Conservation (phyloP, 2,888 invertebrate species). For the Spodoptera picta region DNA sequence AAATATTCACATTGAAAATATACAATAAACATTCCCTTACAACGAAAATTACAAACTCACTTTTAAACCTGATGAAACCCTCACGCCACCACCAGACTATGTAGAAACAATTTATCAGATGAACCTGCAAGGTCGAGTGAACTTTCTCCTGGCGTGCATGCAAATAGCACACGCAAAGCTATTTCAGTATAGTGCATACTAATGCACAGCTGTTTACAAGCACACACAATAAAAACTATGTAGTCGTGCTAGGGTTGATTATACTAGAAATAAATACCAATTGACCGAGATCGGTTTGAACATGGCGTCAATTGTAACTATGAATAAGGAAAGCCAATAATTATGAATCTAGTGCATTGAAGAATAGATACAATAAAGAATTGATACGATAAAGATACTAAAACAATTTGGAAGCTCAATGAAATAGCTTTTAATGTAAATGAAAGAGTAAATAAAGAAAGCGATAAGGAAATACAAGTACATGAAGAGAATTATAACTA, state of each 20-base stretch:
- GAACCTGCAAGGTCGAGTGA: conserved; percentile 67
- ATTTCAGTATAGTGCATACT: conserved; percentile 55
- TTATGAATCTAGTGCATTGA: not conserved
- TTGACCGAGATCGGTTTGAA: conserved; percentile 6
- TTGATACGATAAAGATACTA: not conserved
- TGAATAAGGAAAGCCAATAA: not conserved
- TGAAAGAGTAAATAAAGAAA: not conserved
- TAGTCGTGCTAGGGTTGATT: conserved; percentile 22
- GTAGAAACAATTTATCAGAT: conserved; percentile 49
- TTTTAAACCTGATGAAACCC: conserved; percentile 24
- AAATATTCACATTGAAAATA: not conserved
- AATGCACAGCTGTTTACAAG: conserved; percentile 55
- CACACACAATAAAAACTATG: conserved; percentile 23
- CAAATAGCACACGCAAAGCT: conserved; percentile 60
- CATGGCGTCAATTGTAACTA: conserved; percentile 4
- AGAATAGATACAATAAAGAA: not conserved
- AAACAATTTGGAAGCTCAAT: conserved; percentile 1
- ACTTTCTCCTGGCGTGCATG: conserved; percentile 68
- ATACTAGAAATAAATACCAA: conserved; percentile 19
- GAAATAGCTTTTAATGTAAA: conserved; percentile 1
- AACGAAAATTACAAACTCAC: not conserved
- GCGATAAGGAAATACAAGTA: conserved; percentile 7
- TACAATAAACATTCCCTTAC: not conserved
- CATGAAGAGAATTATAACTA: not conserved
- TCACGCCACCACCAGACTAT: conserved; percentile 26